Evolutionary conservation across 2,797 vertebrate genomes (phyloP).

Genomic region (Parotocinclus haroldoi): DNA sequence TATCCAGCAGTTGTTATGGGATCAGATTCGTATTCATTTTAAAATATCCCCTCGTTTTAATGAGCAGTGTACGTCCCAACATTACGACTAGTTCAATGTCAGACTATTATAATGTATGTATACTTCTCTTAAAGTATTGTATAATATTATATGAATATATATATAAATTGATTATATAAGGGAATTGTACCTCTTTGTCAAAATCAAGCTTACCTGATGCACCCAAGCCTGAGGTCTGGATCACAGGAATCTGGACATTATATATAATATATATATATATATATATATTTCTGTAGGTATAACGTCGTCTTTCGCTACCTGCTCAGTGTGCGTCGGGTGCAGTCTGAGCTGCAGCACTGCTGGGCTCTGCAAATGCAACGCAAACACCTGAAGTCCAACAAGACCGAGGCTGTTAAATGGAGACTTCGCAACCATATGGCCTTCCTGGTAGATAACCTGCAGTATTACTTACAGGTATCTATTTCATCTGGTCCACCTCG

Average conservation of each 20-base stretch:
- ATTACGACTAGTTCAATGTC: no score
- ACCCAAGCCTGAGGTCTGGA: no score
- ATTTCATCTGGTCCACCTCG: not conserved
- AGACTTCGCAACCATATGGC: slow-evolving; percentile 96
- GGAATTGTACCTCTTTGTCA: no score
- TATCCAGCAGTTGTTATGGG: no score
- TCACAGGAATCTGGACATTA: not conserved
- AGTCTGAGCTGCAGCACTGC: slow-evolving; percentile 95
- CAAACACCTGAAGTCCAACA: slow-evolving; percentile 89
- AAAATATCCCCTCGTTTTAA: no score
- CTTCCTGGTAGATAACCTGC: slow-evolving; percentile 95
- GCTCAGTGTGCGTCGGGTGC: slow-evolving; percentile 89
- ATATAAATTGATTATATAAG: no score
- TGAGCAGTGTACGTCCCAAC: no score
- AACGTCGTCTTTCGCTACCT: slow-evolving; percentile 96
- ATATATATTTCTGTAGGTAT: slow-evolving; percentile 72
- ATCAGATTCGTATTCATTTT: no score
- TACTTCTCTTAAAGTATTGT: no score
- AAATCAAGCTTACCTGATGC: no score
- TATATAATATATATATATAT: not conserved
- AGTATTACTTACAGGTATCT: slow-evolving; percentile 93
- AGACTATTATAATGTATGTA: no score
- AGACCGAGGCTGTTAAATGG: slow-evolving; percentile 89
- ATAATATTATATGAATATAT: no score
- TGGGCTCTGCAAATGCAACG: slow-evolving; percentile 98